Conservation (phyloP, 2,888 invertebrate species). For the Lysandra coridon region DNA sequence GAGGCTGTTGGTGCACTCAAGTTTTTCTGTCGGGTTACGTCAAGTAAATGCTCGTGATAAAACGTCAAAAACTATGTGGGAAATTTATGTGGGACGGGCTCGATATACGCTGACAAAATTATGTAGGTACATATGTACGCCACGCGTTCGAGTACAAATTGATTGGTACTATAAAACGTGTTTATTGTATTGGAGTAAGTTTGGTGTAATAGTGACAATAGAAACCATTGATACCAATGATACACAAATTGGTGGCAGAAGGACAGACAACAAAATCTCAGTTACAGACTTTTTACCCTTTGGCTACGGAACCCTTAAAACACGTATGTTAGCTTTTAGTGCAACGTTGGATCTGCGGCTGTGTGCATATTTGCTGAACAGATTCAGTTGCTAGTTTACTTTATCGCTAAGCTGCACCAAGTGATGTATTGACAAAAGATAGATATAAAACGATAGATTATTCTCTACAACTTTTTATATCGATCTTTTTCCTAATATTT, state of each 20-base stretch:
- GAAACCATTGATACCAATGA: not conserved
- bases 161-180: too few relatives aligned
- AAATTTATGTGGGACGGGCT: too few relatives aligned
- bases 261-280: not conserved
- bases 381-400: not conserved
- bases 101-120: too few relatives aligned
- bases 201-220: not conserved
- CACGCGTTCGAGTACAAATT: too few relatives aligned
- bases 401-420: not conserved
- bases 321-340: not conserved
- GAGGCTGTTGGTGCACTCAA: too few relatives aligned
- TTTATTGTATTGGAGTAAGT: too few relatives aligned
- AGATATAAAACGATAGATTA: not conserved
- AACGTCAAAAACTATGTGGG: too few relatives aligned
- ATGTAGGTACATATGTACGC: too few relatives aligned
- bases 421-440: not conserved
- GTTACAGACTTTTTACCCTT: not conserved
- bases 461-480: not conserved
- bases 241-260: not conserved
- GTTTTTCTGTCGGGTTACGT: too few relatives aligned
- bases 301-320: not conserved
- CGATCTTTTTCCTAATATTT: too few relatives aligned
- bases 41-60: too few relatives aligned
- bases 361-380: constrained; percentile 1
- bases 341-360: not conserved